Evolutionary conservation across 1,140 invertebrate species (phyloP), one percentile per base, ranked within the genome.

Genomic region (Lepidurus couesii): DNA sequence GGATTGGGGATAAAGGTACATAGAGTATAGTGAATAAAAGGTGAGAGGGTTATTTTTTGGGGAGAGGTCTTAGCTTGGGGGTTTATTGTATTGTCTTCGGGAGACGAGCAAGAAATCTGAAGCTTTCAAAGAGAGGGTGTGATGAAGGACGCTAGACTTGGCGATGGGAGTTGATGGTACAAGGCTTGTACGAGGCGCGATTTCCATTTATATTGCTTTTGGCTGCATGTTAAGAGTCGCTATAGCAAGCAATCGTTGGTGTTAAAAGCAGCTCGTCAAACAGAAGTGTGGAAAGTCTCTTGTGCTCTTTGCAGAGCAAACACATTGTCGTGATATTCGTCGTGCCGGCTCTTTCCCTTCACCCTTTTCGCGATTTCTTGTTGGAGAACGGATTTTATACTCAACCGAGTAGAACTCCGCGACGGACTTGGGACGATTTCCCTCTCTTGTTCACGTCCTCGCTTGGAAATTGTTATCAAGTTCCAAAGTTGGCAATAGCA

Each of bases 131-230:
- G 21, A 21, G 21, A 65, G 16, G 16, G 53, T 16, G 21, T 65
- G 53, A 16, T 65, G 53, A 65, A 13, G 13, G 53, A 65, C 53
- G 34, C 34, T 34, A 4, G 26, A 34, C 1, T 1, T 4, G 13
- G 53, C 16, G 13, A 65, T 65, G 53, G 53, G 53, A 21, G 53
- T 65, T 65, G 53, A 65, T 21, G 8, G 53, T 65, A 16, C 16
- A 65, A 65, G 53, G 53, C 6, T 7, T 65, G 53, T 47, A 21
- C 16, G 16, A 65, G 53, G 53, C 53, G 53, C 16, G 53, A 65
- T 65, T 65, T 65, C 53, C 53, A 65, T 65, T 65, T 65, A 65
- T 65, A 65, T 65, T 65, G 53, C 53, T 65, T 65, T 65, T 21
- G 16, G 45, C 16, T 65, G 53, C 53, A 65, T 65, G 53, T 65